Evolutionary conservation across 30 jellyfish, hydroid and myxozoan species (phyloP).

Genomic region (Chironex yamaguchii): DNA sequence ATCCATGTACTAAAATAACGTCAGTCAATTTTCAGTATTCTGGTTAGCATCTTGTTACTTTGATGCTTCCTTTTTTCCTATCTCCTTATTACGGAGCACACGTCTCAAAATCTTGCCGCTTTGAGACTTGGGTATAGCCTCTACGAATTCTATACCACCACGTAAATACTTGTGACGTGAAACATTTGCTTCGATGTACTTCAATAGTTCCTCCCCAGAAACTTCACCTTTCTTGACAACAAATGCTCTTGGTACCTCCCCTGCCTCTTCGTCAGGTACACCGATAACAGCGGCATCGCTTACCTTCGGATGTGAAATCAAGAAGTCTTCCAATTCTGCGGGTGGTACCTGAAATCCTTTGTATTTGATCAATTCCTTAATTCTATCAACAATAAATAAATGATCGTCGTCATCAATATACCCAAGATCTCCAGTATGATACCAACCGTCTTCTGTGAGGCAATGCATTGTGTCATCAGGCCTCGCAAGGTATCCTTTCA

Average conservation of each 20-base stretch:
- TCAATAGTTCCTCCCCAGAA: conserved; percentile 66
- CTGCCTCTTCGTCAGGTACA: conserved; percentile 81
- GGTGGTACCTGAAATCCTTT: conserved; percentile 94
- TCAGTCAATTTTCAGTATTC: too few species aligned
- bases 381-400: conserved; percentile 82
- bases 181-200: conserved; percentile 48
- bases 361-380: conserved; percentile 89
- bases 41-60: too few species aligned
- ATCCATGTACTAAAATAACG: too few species aligned
- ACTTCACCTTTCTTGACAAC: conserved; percentile 49
- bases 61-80: too few species aligned
- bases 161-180: conserved; percentile 81
- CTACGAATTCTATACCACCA: conserved; percentile 90
- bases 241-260: conserved; percentile 90
- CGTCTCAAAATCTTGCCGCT: conserved; percentile 89
- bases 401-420: conserved; percentile 75
- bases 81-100: too few species aligned
- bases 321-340: conserved; percentile 89
- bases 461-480: conserved; percentile 75
- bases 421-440: conserved; percentile 89
- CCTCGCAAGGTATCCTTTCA: conserved; percentile 90
- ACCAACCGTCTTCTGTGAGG: conserved; percentile 89
- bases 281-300: conserved; percentile 92
- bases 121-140: conserved; percentile 75
- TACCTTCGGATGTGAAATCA: conserved; percentile 73